Evolutionary conservation across 2,888 invertebrate species (phyloP).

Genomic region (Synergus laeviventris): DNA sequence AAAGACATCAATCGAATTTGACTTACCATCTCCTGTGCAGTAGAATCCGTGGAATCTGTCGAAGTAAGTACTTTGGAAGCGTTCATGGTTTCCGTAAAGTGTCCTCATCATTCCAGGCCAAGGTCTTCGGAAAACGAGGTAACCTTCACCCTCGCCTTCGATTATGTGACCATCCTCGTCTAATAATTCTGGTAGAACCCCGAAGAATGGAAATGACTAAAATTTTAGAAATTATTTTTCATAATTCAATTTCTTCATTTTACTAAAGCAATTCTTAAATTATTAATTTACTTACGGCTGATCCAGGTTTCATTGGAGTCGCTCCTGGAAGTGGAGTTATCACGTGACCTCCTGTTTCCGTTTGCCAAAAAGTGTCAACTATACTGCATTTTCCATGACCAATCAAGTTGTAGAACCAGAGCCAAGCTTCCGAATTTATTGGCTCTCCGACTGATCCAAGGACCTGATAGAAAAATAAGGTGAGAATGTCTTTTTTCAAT

Average conservation of each 20-base stretch:
- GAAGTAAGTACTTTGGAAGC: conserved; percentile 95
- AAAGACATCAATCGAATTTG: background rate
- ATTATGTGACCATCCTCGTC: conserved; percentile 92
- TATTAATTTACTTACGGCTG: conserved; percentile 97
- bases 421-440: conserved; percentile 98
- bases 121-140: conserved; percentile 93
- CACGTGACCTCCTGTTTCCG: conserved; percentile 99
- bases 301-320: conserved; percentile 98
- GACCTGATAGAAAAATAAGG: conserved; percentile 79
- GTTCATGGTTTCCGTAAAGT: conserved; percentile 92
- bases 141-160: conserved; percentile 94
- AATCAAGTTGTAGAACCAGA: conserved; percentile 93
- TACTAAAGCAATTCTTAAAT: no score
- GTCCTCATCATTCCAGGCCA: conserved; percentile 99
- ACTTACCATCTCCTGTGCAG: conserved; percentile 96
- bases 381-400: conserved; percentile 92
- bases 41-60: conserved; percentile 97
- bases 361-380: conserved; percentile 99
- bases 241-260: no score
- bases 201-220: conserved; percentile 97
- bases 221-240: no score
- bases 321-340: conserved; percentile 97
- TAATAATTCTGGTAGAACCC: conserved; percentile 91
- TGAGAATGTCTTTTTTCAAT: background rate
- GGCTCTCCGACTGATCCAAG: conserved; percentile 99